phyloP scores from a whole-genome alignment of 2,888 invertebrate genomes.

The Orgyia antiqua region DNA sequence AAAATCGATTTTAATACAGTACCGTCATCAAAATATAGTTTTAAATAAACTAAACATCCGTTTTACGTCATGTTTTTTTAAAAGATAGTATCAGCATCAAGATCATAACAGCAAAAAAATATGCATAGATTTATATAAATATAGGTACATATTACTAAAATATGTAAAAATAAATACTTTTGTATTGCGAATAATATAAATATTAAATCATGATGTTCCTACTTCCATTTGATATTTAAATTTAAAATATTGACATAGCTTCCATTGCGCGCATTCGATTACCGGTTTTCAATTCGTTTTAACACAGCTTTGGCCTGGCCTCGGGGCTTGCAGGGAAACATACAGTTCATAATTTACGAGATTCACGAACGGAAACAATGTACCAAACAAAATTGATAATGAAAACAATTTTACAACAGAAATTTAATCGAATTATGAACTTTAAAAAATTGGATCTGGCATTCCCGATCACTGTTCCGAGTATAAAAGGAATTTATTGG shows the following conservation, averaged over 20 bases:
- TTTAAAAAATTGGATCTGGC: slow-evolving; percentile 46
- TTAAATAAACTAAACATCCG: too few relatives aligned
- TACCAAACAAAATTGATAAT: slow-evolving; percentile 65
- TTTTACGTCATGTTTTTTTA: too few relatives aligned
- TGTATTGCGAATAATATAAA: slow-evolving; percentile 59
- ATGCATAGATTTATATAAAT: too few relatives aligned
- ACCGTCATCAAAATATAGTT: too few relatives aligned
- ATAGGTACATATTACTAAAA: too few relatives aligned
- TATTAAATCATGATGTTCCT: slow-evolving; percentile 42
- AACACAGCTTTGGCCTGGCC: slow-evolving; percentile 59
- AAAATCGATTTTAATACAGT: too few relatives aligned
- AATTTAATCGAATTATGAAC: slow-evolving; percentile 59
- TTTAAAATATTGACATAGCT: slow-evolving; percentile 73
- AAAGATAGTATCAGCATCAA: too few relatives aligned
- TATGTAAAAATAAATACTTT: too few relatives aligned
- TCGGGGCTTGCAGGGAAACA: slow-evolving; percentile 61
- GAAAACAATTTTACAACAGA: slow-evolving; percentile 69
- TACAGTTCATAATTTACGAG: slow-evolving; percentile 71
- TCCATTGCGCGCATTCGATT: slow-evolving; percentile 72
- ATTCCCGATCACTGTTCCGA: slow-evolving; percentile 33
- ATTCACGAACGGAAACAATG: slow-evolving; percentile 65
- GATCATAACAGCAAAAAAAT: too few relatives aligned
- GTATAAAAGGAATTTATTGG: slow-evolving; percentile 33
- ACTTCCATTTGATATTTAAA: slow-evolving; percentile 66
- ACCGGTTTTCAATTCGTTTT: slow-evolving; percentile 74